Evolutionary conservation across 2,797 vertebrate species (phyloP).

Genomic region (Acipenser ruthenus): DNA sequence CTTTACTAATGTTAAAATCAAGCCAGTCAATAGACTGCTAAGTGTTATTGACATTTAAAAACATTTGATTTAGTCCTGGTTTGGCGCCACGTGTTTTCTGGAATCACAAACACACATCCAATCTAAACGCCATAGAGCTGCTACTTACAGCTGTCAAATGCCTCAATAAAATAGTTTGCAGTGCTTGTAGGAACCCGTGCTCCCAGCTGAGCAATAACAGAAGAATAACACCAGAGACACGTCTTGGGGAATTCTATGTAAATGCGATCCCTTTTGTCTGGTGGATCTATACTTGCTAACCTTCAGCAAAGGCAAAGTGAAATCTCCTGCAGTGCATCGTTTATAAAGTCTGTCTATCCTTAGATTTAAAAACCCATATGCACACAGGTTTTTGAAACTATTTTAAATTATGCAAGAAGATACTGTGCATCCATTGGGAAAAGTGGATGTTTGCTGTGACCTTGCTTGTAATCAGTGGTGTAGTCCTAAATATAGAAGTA

Average conservation of each 20-base stretch:
- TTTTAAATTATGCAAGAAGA: too few species aligned
- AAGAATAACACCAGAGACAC: not conserved
- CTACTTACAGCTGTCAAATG: not conserved
- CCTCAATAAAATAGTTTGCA: not conserved
- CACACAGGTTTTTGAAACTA: too few species aligned
- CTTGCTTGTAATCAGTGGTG: too few species aligned
- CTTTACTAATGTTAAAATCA: slow-evolving; percentile 1
- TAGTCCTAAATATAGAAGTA: too few species aligned
- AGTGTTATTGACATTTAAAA: not conserved
- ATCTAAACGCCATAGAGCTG: not conserved
- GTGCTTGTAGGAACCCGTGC: not conserved
- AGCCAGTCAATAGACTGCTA: not conserved
- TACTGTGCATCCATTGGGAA: not conserved
- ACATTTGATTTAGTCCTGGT: not conserved
- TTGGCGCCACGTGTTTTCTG: not conserved
- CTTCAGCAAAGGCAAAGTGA: not conserved
- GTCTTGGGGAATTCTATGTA: slow-evolving; percentile 1
- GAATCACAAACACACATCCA: not conserved
- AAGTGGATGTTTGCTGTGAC: not conserved
- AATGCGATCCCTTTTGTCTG: not conserved
- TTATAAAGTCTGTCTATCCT: too few species aligned
- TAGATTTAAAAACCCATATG: too few species aligned
- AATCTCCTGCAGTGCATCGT: not conserved
- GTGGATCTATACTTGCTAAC: not conserved
- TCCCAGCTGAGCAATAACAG: slow-evolving; percentile 1